These are phyloP conservation scores for Percopsis transmontana DNA, from an alignment of 2,113 vertebrate species.

Conservation along the genomic window DNA sequence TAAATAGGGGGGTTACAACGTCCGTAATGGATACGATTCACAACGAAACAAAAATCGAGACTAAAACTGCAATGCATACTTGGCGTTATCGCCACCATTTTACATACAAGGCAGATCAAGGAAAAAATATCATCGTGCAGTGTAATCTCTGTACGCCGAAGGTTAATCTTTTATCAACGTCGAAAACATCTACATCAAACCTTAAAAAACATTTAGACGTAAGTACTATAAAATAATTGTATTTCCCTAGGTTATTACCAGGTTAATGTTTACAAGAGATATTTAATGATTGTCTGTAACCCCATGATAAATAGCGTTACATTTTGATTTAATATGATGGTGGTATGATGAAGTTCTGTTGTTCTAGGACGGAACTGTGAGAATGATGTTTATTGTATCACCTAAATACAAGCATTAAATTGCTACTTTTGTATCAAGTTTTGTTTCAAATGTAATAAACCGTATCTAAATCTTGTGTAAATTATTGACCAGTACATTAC, in stretches of 20 bases:
- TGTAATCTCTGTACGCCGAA: constrained; percentile 77
- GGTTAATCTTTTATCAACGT: constrained; percentile 75
- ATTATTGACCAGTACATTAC: too few relatives aligned
- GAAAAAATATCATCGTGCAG: constrained; percentile 77
- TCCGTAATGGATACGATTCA: constrained; percentile 57
- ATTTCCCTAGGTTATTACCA: neutral
- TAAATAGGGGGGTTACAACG: neutral
- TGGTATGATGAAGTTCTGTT: constrained; percentile 29
- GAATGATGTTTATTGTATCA: too few relatives aligned
- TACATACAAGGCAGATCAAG: constrained; percentile 74
- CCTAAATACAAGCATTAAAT: too few relatives aligned
- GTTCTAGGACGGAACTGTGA: too few relatives aligned
- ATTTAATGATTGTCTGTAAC: constrained; percentile 41
- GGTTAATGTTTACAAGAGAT: constrained; percentile 48
- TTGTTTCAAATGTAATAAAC: too few relatives aligned
- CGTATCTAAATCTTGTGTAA: too few relatives aligned
- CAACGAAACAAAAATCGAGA: constrained; percentile 50
- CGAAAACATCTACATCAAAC: constrained; percentile 75
- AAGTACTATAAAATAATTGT: constrained; percentile 35
- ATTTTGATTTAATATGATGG: constrained; percentile 16
- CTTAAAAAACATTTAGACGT: constrained; percentile 79
- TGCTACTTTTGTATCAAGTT: too few relatives aligned
- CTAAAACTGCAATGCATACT: constrained; percentile 68
- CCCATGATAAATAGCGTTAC: constrained; percentile 45
- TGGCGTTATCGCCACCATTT: constrained; percentile 79